Evolutionary conservation across 2,113 vertebrate species (phyloP), one percentile per base, ranked within the genome.

Genomic region (Edolisoma coerulescens): DNA sequence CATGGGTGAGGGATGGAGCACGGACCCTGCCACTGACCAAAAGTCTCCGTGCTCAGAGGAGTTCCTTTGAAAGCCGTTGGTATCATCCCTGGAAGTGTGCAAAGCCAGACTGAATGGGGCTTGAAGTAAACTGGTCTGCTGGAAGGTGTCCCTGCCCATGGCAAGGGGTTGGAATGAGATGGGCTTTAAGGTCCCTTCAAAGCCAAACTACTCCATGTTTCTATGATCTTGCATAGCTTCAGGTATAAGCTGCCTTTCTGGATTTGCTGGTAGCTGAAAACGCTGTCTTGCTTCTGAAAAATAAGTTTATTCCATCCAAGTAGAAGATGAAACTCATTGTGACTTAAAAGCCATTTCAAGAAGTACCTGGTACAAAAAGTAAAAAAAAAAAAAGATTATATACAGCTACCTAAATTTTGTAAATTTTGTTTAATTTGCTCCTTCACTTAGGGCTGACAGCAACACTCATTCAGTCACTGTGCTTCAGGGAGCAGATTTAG

Each of bases 1-100:
- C 21, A 3, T 0, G 23, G 42, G 13, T 0, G 7, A n/a, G 37
- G 27, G 33, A 26, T 47, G 74, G 52, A 60, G 14, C 1, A 0
- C 7, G 0, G 37, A 37, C 11, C 49, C 17, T 83, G 39, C 23
- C 22, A 2, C 41, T 21, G 56, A 22, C 47, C 26, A 24, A 23
- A 56, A 21, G 21, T 6, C 13, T 7, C 33, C 0, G 1, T 32
- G 9, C n/a, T 90, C 3, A 1, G n/a, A 73, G 65, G 16, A 16
- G 17, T 14, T 71, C 27, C 32, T 84, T 42, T 56, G 57, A 16
- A 86, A 86, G 15, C 33, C 5, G 0, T 18, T 41, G 41, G 13
- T 50, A 2, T 61, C 41, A 68, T 20, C 15, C 2, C 3, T 2
- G 4, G 26, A 11, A 17, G 18, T 42, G 6, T 9, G 7, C 49